Base-by-base conservation (phyloP, 2,888 invertebrate species). In the Allolobophora icterica region DNA sequence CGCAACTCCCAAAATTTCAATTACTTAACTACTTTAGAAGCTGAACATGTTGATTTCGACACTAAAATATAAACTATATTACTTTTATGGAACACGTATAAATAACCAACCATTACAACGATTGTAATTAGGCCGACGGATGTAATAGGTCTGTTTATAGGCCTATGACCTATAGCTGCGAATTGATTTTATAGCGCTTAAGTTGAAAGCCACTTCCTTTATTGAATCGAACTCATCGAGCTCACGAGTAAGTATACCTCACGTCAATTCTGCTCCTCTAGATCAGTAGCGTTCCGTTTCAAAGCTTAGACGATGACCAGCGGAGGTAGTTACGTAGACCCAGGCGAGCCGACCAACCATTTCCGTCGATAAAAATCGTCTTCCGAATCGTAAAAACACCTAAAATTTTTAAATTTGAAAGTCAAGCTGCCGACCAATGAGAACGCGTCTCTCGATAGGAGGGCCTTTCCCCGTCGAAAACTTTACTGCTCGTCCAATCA, bases 401-500 rank as follows among this genome's bases (percentile, higher is more conserved):
- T 71, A n/a, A 71, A 71, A n/a, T 6, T n/a, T 71, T 71, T 71
- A 71, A 71, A 71, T 71, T 71, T 71, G 71, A n/a, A 30, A 4
- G 71, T 71, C 4, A 71, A 71, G 71, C 71, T 71, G n/a, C 71
- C n/a, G 71, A 71, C 71, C 71, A 71, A 71, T 71, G 13, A 8
- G n/a, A 71, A n/a, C 13, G 71, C 71, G 71, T 71, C 71, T 71
- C n/a, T n/a, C n/a, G n/a, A 71, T 71, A 71, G 71, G 71, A 71
- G 71, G 52, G 4, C 0, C 71, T 71, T 71, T 71, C 71, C 52
- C 71, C 30, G 30, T n/a, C 30, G 8, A 71, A n/a, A 71, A n/a
- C 71, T n/a, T 71, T n/a, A 6, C 52, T n/a, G n/a, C 71, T 71
- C 13, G 71, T 71, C 71, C 71, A 71, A 71, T 71, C 71, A 71